Conservation (phyloP, 2,113 vertebrate genomes). For the Geococcyx californianus region DNA sequence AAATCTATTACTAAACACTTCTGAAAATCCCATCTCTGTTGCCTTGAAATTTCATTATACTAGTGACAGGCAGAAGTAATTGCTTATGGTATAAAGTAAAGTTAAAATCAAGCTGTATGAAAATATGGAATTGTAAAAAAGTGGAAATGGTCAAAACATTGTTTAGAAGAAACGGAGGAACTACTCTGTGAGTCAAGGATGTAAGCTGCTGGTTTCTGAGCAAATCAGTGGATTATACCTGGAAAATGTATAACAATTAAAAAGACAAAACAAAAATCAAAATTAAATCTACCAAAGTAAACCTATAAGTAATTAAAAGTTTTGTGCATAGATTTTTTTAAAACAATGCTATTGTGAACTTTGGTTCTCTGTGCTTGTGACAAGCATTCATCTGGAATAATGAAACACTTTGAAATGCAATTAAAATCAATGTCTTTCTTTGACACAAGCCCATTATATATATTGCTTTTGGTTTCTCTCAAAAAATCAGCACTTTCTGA, state of each 20-base stretch:
- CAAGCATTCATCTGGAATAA: constrained; percentile 25
- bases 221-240: not conserved
- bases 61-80: not conserved
- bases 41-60: not conserved
- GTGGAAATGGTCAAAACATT: not conserved
- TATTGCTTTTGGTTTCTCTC: not conserved
- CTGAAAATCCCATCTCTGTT: not conserved
- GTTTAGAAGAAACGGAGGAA: not conserved
- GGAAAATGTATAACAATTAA: not conserved
- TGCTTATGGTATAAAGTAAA: not conserved
- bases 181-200: not conserved
- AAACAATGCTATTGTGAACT: constrained; percentile 18
- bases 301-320: not conserved
- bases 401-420: constrained; percentile 24
- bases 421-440: constrained; percentile 37
- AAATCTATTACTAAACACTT: not conserved
- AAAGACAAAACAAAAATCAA: not conserved
- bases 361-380: not conserved
- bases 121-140: not conserved
- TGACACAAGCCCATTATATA: not conserved
- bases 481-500: not conserved
- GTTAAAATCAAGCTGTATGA: not conserved
- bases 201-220: not conserved
- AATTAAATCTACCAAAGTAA: not conserved
- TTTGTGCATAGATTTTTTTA: not conserved